phyloP scores from a whole-genome alignment of 2,888 invertebrate species.

The Cantharis rustica region DNA sequence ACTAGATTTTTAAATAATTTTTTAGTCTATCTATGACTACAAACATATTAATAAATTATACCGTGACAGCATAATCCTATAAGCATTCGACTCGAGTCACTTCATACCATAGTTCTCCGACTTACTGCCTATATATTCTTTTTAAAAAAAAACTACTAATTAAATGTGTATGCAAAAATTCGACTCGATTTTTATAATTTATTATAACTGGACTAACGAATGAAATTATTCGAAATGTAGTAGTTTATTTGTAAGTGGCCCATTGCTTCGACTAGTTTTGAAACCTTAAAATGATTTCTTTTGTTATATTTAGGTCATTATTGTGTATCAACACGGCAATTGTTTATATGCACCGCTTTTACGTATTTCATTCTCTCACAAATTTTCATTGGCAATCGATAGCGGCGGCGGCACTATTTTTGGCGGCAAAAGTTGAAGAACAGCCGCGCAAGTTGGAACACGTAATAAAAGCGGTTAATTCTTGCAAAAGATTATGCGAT shows the following conservation, averaged over 20 bases:
- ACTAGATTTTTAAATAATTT: too few species aligned
- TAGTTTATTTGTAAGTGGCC: not conserved
- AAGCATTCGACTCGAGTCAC: too few species aligned
- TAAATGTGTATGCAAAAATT: too few species aligned
- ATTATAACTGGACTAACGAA: too few species aligned
- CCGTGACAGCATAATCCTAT: too few species aligned
- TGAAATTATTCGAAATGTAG: too few species aligned
- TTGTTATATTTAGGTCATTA: constrained; percentile 70
- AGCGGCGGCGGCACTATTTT: constrained; percentile 91
- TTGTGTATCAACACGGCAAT: constrained; percentile 98
- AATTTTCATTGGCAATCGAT: constrained; percentile 94
- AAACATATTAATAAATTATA: too few species aligned
- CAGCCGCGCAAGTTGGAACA: constrained; percentile 97
- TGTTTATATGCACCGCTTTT: constrained; percentile 99
- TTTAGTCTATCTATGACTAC: too few species aligned
- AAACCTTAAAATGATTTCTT: not conserved
- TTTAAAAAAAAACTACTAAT: too few species aligned
- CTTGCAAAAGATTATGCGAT: constrained; percentile 76
- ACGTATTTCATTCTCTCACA: constrained; percentile 96
- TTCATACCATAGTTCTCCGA: too few species aligned
- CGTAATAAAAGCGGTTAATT: constrained; percentile 91
- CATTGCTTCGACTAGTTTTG: not conserved
- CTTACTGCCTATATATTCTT: too few species aligned
- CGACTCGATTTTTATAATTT: too few species aligned
- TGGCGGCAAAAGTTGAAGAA: constrained; percentile 98